phyloP scores from a whole-genome alignment of 2,113 vertebrate genomes.

The Tragelaphus scriptus region DNA sequence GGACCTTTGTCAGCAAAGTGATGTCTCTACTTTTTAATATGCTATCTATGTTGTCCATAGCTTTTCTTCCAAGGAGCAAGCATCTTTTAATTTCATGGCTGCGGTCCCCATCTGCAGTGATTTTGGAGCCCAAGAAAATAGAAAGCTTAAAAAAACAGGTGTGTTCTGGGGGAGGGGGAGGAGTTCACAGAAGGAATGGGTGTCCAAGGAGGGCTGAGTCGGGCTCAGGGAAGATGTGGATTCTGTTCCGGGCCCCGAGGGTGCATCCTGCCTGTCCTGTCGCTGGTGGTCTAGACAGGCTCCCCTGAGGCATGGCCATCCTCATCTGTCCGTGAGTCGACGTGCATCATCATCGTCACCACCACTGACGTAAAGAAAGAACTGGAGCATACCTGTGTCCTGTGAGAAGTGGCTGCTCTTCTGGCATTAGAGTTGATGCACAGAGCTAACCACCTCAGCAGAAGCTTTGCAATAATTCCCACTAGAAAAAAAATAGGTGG shows the following conservation, averaged over 20 bases:
- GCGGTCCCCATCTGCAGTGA: background rate
- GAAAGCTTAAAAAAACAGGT: background rate
- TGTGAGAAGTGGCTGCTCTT: background rate
- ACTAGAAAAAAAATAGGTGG: background rate
- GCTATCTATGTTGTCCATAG: background rate
- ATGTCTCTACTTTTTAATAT: background rate
- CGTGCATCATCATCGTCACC: fast-evolving
- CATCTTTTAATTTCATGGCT: background rate
- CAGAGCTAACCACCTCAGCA: background rate
- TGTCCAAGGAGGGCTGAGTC: background rate
- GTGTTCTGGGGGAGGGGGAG: too few relatives aligned
- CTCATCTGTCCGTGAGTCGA: background rate
- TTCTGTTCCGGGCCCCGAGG: background rate
- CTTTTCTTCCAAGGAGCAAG: background rate
- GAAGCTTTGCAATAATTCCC: background rate
- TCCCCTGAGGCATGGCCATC: too few relatives aligned
- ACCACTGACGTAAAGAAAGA: background rate
- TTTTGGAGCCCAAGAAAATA: background rate
- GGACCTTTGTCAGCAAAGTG: background rate
- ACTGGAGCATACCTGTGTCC: fast-evolving
- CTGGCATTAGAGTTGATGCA: background rate
- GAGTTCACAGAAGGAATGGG: background rate
- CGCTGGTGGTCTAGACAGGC: background rate
- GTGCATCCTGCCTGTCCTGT: background rate
- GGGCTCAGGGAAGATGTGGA: background rate